phyloP scores from a whole-genome alignment of 2,797 vertebrate genomes.

The Liparis tanakae region DNA sequence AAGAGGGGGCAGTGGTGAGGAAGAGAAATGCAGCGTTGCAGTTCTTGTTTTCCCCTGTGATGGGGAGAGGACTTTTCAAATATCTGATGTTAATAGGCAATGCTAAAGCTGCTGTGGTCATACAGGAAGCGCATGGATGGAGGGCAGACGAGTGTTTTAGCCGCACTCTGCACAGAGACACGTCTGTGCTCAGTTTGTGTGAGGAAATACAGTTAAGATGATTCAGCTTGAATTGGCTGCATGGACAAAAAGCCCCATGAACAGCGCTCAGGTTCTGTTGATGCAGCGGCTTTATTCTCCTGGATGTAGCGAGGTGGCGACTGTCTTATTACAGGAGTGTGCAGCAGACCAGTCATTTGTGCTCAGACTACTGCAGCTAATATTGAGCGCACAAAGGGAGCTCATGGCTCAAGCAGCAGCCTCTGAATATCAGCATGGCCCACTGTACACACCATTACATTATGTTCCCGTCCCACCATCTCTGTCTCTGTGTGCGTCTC shows the following conservation, averaged over 20 bases:
- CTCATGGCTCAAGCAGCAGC: conserved; percentile 38
- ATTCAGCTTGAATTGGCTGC: conserved; percentile 25
- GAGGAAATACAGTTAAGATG: conserved; percentile 6
- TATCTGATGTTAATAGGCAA: conserved; percentile 74
- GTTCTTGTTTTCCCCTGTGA: conserved; percentile 76
- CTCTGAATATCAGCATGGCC: conserved; percentile 48
- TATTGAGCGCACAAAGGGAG: conserved; percentile 39
- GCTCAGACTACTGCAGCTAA: conserved; percentile 36
- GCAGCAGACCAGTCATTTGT: conserved; percentile 33
- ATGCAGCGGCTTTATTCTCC: conserved; percentile 5
- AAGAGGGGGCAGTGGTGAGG: conserved; percentile 65
- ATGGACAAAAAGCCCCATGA: not conserved
- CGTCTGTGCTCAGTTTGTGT: not conserved
- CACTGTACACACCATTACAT: conserved; percentile 51
- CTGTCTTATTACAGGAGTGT: conserved; percentile 9
- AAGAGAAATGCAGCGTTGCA: conserved; percentile 82
- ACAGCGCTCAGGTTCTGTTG: conserved; percentile 12
- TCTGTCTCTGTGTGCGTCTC: conserved; percentile 39
- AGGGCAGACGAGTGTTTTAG: conserved; percentile 24
- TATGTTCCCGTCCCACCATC: conserved; percentile 42
- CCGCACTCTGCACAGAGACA: not conserved
- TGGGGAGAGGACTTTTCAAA: conserved; percentile 73
- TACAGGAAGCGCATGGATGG: conserved; percentile 41
- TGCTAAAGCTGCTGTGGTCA: conserved; percentile 55
- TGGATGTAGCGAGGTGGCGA: conserved; percentile 12